A percentile compares a stretch with the other conserved stretches of the same genome.
phyloP scores from a whole-genome alignment of 1,140 invertebrate genomes.

The Neodiprion fabricii region DNA sequence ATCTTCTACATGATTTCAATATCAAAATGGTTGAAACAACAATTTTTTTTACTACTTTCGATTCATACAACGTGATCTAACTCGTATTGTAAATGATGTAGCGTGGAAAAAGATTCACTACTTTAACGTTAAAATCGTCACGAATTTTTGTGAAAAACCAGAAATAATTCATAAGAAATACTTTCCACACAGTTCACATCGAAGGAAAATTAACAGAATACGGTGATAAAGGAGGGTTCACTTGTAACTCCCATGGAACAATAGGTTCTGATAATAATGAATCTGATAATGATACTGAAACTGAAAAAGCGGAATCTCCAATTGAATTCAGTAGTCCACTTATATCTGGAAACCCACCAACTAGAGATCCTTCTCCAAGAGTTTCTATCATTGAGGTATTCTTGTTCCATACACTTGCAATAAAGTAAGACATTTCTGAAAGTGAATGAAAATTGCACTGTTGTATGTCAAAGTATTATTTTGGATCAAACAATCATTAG shows the following conservation, averaged over 20 bases:
- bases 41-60: too few relatives aligned
- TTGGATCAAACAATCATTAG: slow-evolving; percentile 14
- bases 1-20: not conserved
- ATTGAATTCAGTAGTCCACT: slow-evolving; percentile 38
- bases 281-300: slow-evolving; percentile 43
- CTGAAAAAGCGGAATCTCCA: slow-evolving; percentile 43
- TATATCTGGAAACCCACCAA: slow-evolving; percentile 34
- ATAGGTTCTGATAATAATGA: slow-evolving; percentile 39
- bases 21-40: not conserved
- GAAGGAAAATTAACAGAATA: slow-evolving; percentile 45
- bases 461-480: slow-evolving; percentile 26
- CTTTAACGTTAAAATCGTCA: not conserved
- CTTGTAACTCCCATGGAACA: slow-evolving; percentile 43
- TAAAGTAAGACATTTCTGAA: slow-evolving; percentile 8
- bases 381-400: slow-evolving; percentile 53
- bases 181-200: slow-evolving; percentile 35
- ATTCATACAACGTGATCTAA: not conserved
- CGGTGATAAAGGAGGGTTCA: slow-evolving; percentile 35
- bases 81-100: not conserved
- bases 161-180: too few relatives aligned
- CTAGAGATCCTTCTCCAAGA: slow-evolving; percentile 43
- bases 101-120: not conserved
- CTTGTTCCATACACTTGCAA: too few relatives aligned
- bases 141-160: not conserved
- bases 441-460: slow-evolving; percentile 29